phyloP scores from a whole-genome alignment of 92 coral and sea anemone genomes.

The Porites cylindrica region DNA sequence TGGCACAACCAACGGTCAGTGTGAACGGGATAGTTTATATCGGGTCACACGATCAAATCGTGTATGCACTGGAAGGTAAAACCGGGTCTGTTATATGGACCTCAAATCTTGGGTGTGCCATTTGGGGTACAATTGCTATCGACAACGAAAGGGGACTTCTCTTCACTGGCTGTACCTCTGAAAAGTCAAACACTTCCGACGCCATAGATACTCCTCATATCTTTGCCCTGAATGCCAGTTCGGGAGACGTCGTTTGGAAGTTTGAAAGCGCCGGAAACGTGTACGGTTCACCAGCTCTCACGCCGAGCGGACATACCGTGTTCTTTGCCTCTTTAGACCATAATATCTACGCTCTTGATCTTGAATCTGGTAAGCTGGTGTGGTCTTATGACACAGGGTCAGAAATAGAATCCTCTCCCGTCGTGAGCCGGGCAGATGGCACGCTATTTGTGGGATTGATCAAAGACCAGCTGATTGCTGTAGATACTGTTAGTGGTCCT shows the following conservation, averaged over 20 bases:
- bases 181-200: constrained; percentile 39
- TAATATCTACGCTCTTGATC: constrained; percentile 78
- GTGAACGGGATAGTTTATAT: constrained; percentile 62
- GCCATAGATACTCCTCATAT: constrained; percentile 43
- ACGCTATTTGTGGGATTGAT: constrained; percentile 84
- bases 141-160: constrained; percentile 71
- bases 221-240: constrained; percentile 62
- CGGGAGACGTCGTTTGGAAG: constrained; percentile 77
- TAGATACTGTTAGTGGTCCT: constrained; percentile 80
- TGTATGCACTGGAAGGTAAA: constrained; percentile 65
- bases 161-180: constrained; percentile 75
- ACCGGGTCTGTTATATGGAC: constrained; percentile 77
- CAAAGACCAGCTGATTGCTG: constrained; percentile 75
- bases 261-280: constrained; percentile 75
- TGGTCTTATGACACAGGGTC: constrained; percentile 87
- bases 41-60: constrained; percentile 71
- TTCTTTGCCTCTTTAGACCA: constrained; percentile 88
- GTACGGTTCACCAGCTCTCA: constrained; percentile 70
- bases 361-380: constrained; percentile 69
- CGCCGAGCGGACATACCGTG: constrained; percentile 64
- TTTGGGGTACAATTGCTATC: constrained; percentile 76
- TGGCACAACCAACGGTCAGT: constrained; percentile 76
- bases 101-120: constrained; percentile 65
- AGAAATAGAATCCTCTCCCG: constrained; percentile 88
- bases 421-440: constrained; percentile 74